phyloP scores from a whole-genome alignment of 2,113 vertebrate genomes.

The Prionailurus bengalensis region DNA sequence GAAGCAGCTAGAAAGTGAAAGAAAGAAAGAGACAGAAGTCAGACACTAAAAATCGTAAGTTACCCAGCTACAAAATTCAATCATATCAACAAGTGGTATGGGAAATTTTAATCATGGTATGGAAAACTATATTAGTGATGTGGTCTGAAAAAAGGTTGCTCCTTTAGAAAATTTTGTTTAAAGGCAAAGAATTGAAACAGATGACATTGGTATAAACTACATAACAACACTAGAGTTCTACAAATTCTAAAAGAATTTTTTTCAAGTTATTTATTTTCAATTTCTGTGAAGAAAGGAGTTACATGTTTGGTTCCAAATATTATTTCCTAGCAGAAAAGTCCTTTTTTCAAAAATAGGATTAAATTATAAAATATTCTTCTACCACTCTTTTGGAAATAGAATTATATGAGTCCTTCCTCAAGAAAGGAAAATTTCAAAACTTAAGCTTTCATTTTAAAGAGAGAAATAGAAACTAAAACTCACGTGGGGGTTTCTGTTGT shows the following conservation, averaged over 20 bases:
- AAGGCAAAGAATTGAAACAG: not conserved
- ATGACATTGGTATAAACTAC: not conserved
- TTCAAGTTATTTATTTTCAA: not conserved
- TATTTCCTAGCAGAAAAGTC: not conserved
- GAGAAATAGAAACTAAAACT: not conserved
- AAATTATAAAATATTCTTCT: not conserved
- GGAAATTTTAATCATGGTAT: not conserved
- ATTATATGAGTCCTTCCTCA: not conserved
- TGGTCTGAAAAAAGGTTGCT: not conserved
- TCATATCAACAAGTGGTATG: not conserved
- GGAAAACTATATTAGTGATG: not conserved
- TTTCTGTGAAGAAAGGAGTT: not conserved
- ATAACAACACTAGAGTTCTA: not conserved
- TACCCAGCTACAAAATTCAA: not conserved
- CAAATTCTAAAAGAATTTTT: not conserved
- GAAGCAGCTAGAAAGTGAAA: constrained; percentile 89
- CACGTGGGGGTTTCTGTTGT: not conserved
- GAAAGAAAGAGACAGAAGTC: constrained; percentile 32
- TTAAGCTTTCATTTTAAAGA: not conserved
- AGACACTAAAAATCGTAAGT: not conserved
- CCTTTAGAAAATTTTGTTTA: not conserved
- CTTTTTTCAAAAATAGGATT: not conserved
- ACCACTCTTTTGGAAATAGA: not conserved
- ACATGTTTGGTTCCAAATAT: not conserved
- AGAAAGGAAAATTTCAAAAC: not conserved